Evolutionary conservation across 2,888 invertebrate genomes (phyloP).

Genomic region (Machimus rusticus): DNA sequence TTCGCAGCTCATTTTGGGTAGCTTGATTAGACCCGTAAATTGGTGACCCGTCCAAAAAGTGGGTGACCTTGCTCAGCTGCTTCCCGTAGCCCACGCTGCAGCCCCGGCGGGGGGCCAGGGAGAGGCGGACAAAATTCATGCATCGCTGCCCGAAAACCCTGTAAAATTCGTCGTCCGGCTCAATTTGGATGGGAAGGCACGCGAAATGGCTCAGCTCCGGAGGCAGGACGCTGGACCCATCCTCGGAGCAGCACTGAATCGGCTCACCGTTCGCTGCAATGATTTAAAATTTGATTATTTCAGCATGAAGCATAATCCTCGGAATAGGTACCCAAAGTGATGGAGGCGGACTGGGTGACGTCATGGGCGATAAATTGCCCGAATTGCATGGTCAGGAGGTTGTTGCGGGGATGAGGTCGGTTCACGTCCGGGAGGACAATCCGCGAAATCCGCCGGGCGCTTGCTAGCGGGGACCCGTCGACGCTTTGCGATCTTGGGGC

Average conservation of each 20-base stretch:
- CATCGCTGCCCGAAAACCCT: conserved; percentile 68
- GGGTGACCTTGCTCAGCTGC: conserved; percentile 73
- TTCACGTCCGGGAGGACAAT: conserved; percentile 68
- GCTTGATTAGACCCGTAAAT: conserved; percentile 75
- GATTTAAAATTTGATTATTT: not conserved
- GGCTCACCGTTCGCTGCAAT: conserved; percentile 71
- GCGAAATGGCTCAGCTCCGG: conserved; percentile 69
- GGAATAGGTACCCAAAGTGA: conserved; percentile 69
- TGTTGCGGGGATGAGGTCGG: conserved; percentile 69
- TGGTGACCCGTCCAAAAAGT: conserved; percentile 76
- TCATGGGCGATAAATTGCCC: conserved; percentile 83
- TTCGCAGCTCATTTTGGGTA: conserved; percentile 67
- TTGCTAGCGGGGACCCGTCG: conserved; percentile 67
- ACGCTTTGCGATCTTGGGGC: conserved; percentile 55
- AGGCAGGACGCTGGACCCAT: conserved; percentile 67
- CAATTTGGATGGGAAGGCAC: conserved; percentile 72
- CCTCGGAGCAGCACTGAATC: conserved; percentile 75
- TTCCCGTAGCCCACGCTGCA: conserved; percentile 76
- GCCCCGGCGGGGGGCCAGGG: conserved; percentile 71
- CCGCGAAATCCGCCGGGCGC: conserved; percentile 73
- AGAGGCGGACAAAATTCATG: conserved; percentile 76
- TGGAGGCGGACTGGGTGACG: conserved; percentile 73
- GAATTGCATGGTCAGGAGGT: conserved; percentile 79
- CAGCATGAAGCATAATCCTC: not conserved
- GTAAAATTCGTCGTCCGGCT: conserved; percentile 70